Percentiles rank a stretch among this genome's conserved stretches.
Evolutionary conservation across 2,797 vertebrate genomes (phyloP).

Genomic region (Otus scops): DNA sequence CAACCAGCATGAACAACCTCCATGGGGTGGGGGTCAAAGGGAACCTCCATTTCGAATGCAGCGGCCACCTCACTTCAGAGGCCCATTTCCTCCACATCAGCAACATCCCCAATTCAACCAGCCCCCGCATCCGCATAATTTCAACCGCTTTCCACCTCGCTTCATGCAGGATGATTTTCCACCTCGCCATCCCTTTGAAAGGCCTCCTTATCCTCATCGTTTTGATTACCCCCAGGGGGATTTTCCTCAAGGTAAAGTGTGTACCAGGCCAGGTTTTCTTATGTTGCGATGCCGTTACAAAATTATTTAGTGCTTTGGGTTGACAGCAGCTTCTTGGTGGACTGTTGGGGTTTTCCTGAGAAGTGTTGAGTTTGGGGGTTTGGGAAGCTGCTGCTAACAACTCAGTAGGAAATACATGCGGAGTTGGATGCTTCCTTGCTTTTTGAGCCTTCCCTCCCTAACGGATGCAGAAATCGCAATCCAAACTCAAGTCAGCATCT

Average conservation of each 20-base stretch:
- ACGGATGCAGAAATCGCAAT: neutral
- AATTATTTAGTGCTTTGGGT: neutral
- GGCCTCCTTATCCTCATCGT: constrained; percentile 91
- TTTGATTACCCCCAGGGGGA: constrained; percentile 96
- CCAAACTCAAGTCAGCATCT: neutral
- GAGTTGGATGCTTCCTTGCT: neutral
- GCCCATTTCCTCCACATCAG: constrained; percentile 95
- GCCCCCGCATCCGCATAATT: constrained; percentile 92
- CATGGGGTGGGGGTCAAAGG: constrained; percentile 90
- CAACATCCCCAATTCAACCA: constrained; percentile 96
- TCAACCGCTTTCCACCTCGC: constrained; percentile 93
- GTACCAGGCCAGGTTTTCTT: constrained; percentile 39
- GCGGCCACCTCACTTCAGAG: constrained; percentile 93
- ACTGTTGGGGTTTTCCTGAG: neutral
- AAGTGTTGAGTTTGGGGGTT: neutral
- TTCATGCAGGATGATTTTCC: constrained; percentile 98
- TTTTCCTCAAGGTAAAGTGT: constrained; percentile 86
- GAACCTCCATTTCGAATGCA: constrained; percentile 97
- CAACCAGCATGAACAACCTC: constrained; percentile 92
- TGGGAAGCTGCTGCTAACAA: neutral
- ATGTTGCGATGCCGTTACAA: neutral
- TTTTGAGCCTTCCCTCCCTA: neutral
- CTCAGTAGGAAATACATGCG: rapidly evolving
- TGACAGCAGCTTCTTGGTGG: neutral
- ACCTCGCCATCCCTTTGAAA: constrained; percentile 92